A percentile compares a stretch with the other conserved stretches of the same genome.
phyloP scores from a whole-genome alignment of 2,797 vertebrate genomes.

The Pseudotriccus pelzelni region DNA sequence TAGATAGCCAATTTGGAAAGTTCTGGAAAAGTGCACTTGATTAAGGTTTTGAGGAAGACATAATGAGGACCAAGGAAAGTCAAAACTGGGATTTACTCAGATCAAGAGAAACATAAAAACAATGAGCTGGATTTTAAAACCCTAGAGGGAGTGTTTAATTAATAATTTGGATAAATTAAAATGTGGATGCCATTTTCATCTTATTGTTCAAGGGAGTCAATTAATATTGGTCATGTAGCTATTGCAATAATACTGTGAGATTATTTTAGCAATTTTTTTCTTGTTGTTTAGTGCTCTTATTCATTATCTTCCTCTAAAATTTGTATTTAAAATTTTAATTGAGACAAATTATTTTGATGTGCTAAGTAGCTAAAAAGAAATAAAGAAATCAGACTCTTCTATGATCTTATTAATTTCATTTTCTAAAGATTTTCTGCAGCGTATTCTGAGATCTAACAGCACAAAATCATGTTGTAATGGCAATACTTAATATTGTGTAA shows the following conservation, averaged over 20 bases:
- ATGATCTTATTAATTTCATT: neutral
- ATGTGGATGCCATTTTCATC: neutral
- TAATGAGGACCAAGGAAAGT: neutral
- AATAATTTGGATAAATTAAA: neutral
- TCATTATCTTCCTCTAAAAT: neutral
- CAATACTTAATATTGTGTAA: neutral
- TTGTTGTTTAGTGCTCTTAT: neutral
- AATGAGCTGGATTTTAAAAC: neutral
- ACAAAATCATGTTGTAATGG: constrained; percentile 18
- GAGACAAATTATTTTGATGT: neutral
- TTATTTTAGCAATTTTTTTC: neutral
- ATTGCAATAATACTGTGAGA: neutral
- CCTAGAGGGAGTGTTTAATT: neutral
- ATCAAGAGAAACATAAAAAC: neutral
- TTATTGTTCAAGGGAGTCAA: neutral
- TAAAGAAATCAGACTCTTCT: neutral
- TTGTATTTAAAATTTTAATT: neutral
- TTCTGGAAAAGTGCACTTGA: neutral
- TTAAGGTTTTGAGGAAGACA: neutral
- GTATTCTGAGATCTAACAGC: neutral
- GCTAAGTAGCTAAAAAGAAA: neutral
- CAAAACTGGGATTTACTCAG: neutral
- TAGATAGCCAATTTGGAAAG: neutral
- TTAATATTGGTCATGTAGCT: neutral
- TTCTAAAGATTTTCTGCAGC: neutral